Evolutionary conservation across 2,797 vertebrate genomes (phyloP).

Genomic region (Myotis vivesi): DNA sequence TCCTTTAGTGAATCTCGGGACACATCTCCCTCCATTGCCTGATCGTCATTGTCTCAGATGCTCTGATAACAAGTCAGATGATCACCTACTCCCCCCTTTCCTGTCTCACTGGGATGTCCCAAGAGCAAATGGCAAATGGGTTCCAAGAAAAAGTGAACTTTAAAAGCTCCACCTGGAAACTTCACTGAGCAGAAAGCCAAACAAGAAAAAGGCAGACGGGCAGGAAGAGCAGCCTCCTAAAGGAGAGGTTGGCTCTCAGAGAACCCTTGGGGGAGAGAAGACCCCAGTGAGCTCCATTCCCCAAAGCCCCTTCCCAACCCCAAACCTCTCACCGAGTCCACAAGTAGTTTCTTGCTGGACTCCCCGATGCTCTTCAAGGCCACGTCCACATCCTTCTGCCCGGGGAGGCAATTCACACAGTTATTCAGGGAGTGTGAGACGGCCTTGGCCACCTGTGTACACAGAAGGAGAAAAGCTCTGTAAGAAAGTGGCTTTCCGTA

Average conservation of each 20-base stretch:
- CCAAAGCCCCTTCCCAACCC: not conserved
- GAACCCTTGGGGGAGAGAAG: not conserved
- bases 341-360: constrained; percentile 97
- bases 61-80: not conserved
- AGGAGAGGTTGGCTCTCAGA: not conserved
- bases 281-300: not conserved
- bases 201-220: not conserved
- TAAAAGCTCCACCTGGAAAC: not conserved
- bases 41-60: not conserved
- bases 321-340: constrained; percentile 91
- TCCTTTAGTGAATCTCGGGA: not conserved
- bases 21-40: not conserved
- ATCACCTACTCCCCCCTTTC: not conserved
- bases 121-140: not conserved
- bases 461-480: not conserved
- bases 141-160: not conserved
- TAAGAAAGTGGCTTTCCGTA: not conserved
- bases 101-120: not conserved
- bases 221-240: not conserved
- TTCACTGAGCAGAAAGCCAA: not conserved
- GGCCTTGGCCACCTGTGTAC: constrained; percentile 95
- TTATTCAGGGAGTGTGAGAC: constrained; percentile 99
- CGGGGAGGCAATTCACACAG: constrained; percentile 98
- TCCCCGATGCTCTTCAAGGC: constrained; percentile 98
- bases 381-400: constrained; percentile 98